Base-by-base conservation (phyloP, 2,888 invertebrate genomes). In the Teinopalpus imperialis region DNA sequence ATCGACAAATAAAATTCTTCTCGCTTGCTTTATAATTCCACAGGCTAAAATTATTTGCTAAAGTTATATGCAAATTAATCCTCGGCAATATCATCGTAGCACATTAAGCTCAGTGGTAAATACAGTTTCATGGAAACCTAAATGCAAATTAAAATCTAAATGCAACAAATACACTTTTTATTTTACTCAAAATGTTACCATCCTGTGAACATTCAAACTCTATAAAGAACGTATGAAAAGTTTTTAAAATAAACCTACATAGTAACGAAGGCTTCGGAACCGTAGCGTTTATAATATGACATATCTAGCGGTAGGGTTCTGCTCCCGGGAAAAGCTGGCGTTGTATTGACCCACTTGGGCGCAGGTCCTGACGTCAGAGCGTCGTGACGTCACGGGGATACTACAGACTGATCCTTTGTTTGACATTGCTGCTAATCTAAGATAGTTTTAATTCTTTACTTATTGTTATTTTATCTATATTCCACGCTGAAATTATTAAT, bases 341-440 rank as follows among this genome's bases (percentile, higher is more conserved):
- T 74, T 79, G 85, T 71, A 77, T 74, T 86, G 83, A 86, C 87
- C 87, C 71, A 86, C 73, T 81, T 86, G 77, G 68, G 77, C 79
- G 80, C 80, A 76, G 66, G 68, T 71, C 64, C 71, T 80, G 81
- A 83, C 83, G 82, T 83, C 81, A 82, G 69, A 54, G 59, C 55
- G 63, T 57, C 52, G 61, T 81, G 79, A 83, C 81, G 85, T 83
- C 85, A 82, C 73, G 43, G 43, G 51, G 50, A 51, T 59, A 56
- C 63, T 53, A 57, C 66, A n/a, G 59, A 63, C 56, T 66, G 64
- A 67, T 62, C 69, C 75, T 78, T 80, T 75, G 74, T 69, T 66
- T 43, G 40, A 50, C 40, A 20, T 4, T 30, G 37, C 27, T 27
- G 27, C 35, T 34, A 31, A 35, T 35, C 20, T 20, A 13, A 16